Evolutionary conservation across 2,888 invertebrate genomes (phyloP), one percentile per base, ranked within the genome.

Genomic region (Hoplodrina blanda): DNA sequence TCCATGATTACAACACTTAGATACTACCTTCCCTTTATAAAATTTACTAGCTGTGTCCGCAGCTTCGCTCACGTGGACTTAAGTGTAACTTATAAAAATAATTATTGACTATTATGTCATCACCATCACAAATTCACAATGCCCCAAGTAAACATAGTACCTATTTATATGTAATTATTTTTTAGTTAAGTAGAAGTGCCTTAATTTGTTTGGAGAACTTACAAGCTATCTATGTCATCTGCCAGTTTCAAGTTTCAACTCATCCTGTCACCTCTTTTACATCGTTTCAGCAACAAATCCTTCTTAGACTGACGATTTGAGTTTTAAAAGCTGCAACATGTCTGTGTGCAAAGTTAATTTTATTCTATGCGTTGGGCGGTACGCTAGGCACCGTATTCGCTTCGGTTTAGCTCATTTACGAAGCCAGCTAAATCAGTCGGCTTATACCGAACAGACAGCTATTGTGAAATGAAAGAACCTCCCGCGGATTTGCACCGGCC

Each of bases 371-470:
- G 83, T 71, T 85, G 81, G 86, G 89, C 87, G 86, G 88, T 86
- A 82, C 83, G 86, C 86, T 84, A 80, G 85, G 86, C 86, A 89
- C 87, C 88, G 90, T 89, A 89, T 91, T 91, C 89, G 90, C 88
- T 90, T 90, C 87, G 91, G 88, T 88, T 88, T 87, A 88, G 89
- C 86, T 92, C 90, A 91, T 92, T 91, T 92, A 90, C 89, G 89
- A 87, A 88, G 87, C 76, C 83, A 84, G 88, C 87, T 89, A 91
- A 90, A 92, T 93, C 92, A 90, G 90, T 88, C 86, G 86, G 85
- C 85, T 86, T 89, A 85, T 88, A 88, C 82, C 85, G 88, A 89
- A 87, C 88, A 82, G 85, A 87, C 79, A 73, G 78, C 73, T 78
- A 88, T 92, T 91, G 91, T 89, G 91, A 88, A 91, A 91, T 83